Percentiles rank a stretch among this genome's conserved stretches.
These are phyloP conservation scores for Bruchidius siliquastri DNA, from an alignment of 2,888 invertebrate species.

Conservation along the genomic window DNA sequence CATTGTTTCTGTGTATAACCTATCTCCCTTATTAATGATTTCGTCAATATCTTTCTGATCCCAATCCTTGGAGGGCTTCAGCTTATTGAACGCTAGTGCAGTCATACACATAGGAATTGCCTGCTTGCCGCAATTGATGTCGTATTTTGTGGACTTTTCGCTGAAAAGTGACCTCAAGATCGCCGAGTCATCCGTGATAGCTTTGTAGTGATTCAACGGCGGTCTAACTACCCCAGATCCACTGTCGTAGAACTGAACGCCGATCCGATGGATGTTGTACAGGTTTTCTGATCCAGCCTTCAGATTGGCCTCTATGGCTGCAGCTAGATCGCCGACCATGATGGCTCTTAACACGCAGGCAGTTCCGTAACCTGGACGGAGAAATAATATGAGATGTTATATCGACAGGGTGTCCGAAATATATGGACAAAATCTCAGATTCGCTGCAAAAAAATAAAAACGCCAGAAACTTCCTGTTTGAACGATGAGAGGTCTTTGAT, in stretches of 20 bases:
- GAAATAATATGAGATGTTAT: not conserved
- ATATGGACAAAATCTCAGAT: too few relatives aligned
- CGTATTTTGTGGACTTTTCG: constrained; percentile 31
- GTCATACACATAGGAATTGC: constrained; percentile 40
- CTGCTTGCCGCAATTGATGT: constrained; percentile 38
- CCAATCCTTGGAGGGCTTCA: constrained; percentile 38
- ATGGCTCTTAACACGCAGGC: constrained; percentile 45
- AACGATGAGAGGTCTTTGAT: too few relatives aligned
- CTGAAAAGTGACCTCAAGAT: constrained; percentile 39
- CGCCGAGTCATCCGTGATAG: constrained; percentile 41
- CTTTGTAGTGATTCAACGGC: constrained; percentile 44
- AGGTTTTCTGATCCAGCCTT: constrained; percentile 31
- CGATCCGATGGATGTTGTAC: constrained; percentile 40
- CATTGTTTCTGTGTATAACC: constrained; percentile 37
- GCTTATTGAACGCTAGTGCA: constrained; percentile 37
- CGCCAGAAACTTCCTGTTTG: too few relatives aligned
- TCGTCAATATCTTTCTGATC: constrained; percentile 36
- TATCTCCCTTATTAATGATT: constrained; percentile 39
- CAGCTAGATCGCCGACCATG: constrained; percentile 37
- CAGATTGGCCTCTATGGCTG: constrained; percentile 40
- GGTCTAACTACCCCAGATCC: constrained; percentile 38
- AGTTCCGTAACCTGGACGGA: constrained; percentile 37
- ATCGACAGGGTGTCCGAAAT: not conserved
- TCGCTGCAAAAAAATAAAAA: too few relatives aligned
- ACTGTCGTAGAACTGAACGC: constrained; percentile 29